Conservation (phyloP, 2,888 invertebrate genomes). For the Synergus gifuensis region DNA sequence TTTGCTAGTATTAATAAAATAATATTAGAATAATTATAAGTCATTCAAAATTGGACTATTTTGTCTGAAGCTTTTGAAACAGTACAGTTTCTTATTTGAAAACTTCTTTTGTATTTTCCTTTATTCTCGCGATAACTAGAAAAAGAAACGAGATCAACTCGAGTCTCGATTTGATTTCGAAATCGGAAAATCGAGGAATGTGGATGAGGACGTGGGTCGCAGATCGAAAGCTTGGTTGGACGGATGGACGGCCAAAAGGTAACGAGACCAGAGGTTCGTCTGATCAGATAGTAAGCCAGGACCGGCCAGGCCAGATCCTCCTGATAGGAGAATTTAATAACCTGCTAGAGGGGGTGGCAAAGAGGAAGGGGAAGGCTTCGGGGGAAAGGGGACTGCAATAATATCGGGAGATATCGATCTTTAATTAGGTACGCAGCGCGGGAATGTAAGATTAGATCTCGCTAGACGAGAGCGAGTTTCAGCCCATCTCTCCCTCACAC, state of each 20-base stretch:
- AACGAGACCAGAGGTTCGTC: conserved; percentile 70
- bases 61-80: too few species aligned
- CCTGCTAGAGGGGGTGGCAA: conserved; percentile 66
- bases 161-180: conserved; percentile 1
- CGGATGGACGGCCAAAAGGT: conserved; percentile 60
- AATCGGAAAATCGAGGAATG: conserved; percentile 18
- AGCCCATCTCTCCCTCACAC: conserved; percentile 53
- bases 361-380: conserved; percentile 46
- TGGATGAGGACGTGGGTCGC: conserved; percentile 1
- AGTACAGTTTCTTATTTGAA: background rate
- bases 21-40: too few species aligned
- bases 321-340: conserved; percentile 77
- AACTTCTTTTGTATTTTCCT: background rate
- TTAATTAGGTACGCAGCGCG: conserved; percentile 78
- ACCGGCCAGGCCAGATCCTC: conserved; percentile 74
- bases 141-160: background rate
- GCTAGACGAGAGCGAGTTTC: conserved; percentile 70
- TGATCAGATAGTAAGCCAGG: conserved; percentile 72
- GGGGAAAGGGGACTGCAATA: conserved; percentile 72
- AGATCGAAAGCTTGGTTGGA: conserved; percentile 41
- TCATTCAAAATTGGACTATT: too few species aligned
- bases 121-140: background rate
- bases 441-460: conserved; percentile 74
- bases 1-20: too few species aligned
- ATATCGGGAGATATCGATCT: conserved; percentile 78